Conservation (phyloP, 1,140 invertebrate genomes). For the Leptinotarsa undecemlineata region DNA sequence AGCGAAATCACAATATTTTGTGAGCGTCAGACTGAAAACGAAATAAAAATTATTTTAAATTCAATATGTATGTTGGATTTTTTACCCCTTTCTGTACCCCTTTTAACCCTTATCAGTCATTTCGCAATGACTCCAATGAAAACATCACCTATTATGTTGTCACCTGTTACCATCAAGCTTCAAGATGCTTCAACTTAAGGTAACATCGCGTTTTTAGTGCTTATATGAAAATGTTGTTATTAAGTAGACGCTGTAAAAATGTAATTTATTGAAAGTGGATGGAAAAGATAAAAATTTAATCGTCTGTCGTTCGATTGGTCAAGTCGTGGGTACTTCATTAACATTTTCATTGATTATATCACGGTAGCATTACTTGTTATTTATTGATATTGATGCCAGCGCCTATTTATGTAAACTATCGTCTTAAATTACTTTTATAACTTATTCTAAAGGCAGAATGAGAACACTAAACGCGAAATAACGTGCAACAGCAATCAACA, state of each 20-base stretch:
- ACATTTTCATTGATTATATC: slow-evolving; percentile 5
- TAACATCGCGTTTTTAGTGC: too few species aligned
- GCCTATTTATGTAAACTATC: slow-evolving; percentile 23
- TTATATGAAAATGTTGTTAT: too few species aligned
- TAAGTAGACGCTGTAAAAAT: neutral
- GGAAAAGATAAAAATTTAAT: neutral
- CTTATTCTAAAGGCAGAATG: slow-evolving; percentile 10
- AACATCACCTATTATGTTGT: neutral
- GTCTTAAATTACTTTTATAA: slow-evolving; percentile 24
- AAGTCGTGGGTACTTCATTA: neutral
- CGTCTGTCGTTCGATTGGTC: neutral
- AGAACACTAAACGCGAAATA: slow-evolving; percentile 18
- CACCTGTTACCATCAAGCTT: neutral
- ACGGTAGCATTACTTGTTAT: slow-evolving; percentile 11
- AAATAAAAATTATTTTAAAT: too few species aligned
- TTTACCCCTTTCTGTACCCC: neutral
- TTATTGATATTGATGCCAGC: slow-evolving; percentile 20
- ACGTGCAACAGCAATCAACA: slow-evolving; percentile 15
- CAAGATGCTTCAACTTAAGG: neutral
- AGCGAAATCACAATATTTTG: too few species aligned
- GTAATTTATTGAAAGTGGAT: slow-evolving; percentile 2
- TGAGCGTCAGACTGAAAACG: too few species aligned
- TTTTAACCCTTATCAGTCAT: neutral
- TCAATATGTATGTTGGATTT: too few species aligned
- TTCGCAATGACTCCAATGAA: neutral